These are phyloP conservation scores for Ophthalmolycus amberensis DNA, from an alignment of 2,113 vertebrate species.

Conservation along the genomic window DNA sequence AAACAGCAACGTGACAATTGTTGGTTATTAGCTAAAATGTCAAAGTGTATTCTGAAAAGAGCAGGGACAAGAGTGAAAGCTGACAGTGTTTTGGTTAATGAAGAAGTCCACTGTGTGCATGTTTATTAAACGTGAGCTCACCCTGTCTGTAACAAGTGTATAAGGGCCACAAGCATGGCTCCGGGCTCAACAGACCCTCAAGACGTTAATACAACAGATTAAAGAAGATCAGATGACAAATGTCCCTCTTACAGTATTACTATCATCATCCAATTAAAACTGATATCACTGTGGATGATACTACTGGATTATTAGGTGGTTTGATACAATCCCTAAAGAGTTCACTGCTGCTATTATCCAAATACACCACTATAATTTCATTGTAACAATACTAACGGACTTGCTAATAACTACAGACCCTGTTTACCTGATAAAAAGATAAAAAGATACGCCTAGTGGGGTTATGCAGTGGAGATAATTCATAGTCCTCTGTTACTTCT, in stretches of 20 bases:
- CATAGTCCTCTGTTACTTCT: neutral
- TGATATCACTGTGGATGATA: constrained; percentile 3
- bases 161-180: neutral
- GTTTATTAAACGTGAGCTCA: neutral
- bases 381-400: neutral
- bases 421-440: neutral
- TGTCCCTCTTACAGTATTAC: constrained; percentile 24
- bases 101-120: neutral
- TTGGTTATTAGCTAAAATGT: neutral
- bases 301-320: constrained; percentile 26
- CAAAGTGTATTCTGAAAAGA: neutral
- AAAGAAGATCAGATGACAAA: constrained; percentile 43
- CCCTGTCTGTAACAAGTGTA: neutral
- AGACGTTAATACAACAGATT: constrained; percentile 37
- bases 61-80: neutral
- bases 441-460: neutral
- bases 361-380: neutral
- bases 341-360: neutral
- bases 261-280: constrained; percentile 49
- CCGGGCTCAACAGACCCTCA: constrained; percentile 1
- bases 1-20: neutral
- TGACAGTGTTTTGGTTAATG: neutral
- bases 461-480: neutral
- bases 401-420: neutral
- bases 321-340: constrained; percentile 25